phyloP scores from a whole-genome alignment of 2,797 vertebrate species.

The Xenentodon cancila region DNA sequence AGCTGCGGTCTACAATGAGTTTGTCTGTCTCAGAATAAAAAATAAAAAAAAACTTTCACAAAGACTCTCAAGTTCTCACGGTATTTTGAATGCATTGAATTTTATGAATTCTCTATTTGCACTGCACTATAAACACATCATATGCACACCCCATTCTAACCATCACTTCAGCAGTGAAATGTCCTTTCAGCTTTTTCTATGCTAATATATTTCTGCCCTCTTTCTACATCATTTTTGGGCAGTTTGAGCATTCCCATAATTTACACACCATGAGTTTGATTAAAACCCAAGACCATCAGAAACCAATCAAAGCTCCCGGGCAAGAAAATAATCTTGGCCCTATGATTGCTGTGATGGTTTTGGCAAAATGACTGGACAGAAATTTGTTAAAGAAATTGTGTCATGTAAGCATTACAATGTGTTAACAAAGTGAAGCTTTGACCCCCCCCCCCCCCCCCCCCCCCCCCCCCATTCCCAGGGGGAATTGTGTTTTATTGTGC shows the following conservation, averaged over 20 bases:
- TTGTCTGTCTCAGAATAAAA: background rate
- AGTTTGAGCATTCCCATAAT: background rate
- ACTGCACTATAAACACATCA: background rate
- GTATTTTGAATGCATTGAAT: background rate
- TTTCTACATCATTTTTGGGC: background rate
- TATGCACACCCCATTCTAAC: background rate
- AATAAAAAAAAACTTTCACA: background rate
- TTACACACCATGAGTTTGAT: background rate
- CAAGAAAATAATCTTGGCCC: too few relatives aligned
- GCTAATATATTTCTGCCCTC: background rate
- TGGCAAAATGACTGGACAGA: too few relatives aligned
- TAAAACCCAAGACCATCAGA: slow-evolving; percentile 7
- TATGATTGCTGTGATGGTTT: too few relatives aligned
- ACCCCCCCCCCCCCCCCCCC: too few relatives aligned
- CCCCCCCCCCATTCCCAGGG: too few relatives aligned
- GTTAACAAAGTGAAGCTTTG: too few relatives aligned
- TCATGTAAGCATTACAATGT: too few relatives aligned
- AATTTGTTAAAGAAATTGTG: too few relatives aligned
- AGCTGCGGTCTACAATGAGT: background rate
- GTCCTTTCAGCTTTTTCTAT: slow-evolving; percentile 2
- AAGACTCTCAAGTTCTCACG: background rate
- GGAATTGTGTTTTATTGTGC: too few relatives aligned
- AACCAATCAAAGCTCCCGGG: background rate
- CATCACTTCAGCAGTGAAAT: background rate
- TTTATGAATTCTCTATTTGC: background rate